Conservation (phyloP, 2,113 vertebrate species). For the Galemys pyrenaicus region DNA sequence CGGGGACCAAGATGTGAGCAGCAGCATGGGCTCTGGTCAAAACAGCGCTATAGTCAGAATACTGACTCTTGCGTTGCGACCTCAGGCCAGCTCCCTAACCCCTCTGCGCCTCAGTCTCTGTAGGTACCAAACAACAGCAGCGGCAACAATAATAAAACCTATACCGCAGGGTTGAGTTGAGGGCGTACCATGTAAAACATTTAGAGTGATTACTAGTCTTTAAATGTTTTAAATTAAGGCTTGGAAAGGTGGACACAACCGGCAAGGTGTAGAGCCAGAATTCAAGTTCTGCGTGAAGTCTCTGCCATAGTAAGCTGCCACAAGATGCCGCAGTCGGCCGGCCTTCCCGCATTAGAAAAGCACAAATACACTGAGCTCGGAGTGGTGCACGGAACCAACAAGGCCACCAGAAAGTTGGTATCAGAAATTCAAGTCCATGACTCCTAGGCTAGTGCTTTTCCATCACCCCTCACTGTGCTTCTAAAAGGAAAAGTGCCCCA, state of each 20-base stretch:
- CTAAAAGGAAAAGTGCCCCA: not conserved
- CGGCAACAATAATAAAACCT: not conserved
- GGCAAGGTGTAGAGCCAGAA: not conserved
- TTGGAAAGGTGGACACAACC: not conserved
- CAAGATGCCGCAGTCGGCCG: not conserved
- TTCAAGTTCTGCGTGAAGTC: not conserved
- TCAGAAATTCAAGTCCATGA: not conserved
- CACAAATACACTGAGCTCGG: not conserved
- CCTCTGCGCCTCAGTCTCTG: not conserved
- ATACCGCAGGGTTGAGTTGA: not conserved
- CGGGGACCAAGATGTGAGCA: not conserved
- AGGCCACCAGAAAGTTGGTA: not conserved
- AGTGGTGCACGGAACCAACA: not conserved
- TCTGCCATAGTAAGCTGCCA: not conserved
- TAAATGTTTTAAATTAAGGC: not conserved
- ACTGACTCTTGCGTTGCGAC: not conserved
- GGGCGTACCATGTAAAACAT: constrained; percentile 2
- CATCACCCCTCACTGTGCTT: not conserved
- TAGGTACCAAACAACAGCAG: not conserved
- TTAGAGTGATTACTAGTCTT: not conserved
- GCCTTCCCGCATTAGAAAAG: not conserved
- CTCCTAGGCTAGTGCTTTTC: not conserved
- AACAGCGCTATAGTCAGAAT: not conserved
- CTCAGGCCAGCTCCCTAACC: not conserved
- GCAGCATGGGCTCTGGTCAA: not conserved